These are phyloP conservation scores for Nothocercus julius DNA, from an alignment of 2,113 vertebrate genomes.

Conservation along the genomic window DNA sequence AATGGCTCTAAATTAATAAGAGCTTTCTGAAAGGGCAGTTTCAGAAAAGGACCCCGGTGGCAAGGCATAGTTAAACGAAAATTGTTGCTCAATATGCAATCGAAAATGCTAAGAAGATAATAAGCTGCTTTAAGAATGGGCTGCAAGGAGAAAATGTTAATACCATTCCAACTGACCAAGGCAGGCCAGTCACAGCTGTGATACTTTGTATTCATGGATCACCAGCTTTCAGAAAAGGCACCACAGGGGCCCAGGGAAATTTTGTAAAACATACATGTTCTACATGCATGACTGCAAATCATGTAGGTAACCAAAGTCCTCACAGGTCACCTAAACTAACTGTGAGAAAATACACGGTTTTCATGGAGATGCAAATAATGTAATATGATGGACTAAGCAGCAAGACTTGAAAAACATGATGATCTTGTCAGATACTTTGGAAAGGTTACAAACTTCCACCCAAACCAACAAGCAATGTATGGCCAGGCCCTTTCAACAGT, in stretches of 20 bases:
- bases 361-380: not conserved
- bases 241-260: not conserved
- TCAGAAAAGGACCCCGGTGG: not conserved
- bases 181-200: not conserved
- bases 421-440: not conserved
- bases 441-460: not conserved
- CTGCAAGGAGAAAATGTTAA: not conserved
- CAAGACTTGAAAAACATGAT: not conserved
- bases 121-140: not conserved
- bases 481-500: not conserved
- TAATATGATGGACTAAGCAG: not conserved
- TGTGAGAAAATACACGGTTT: not conserved
- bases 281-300: not conserved
- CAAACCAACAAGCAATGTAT: rapidly evolving
- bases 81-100: not conserved
- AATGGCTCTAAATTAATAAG: not conserved
- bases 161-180: not conserved
- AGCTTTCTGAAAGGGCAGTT: not conserved
- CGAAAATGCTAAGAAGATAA: not conserved
- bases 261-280: not conserved
- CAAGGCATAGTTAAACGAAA: not conserved
- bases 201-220: not conserved
- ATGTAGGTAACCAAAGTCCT: not conserved
- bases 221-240: not conserved
- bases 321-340: not conserved